Evolutionary conservation across 2,797 vertebrate genomes (phyloP).

Genomic region (Acropternis orthonyx): DNA sequence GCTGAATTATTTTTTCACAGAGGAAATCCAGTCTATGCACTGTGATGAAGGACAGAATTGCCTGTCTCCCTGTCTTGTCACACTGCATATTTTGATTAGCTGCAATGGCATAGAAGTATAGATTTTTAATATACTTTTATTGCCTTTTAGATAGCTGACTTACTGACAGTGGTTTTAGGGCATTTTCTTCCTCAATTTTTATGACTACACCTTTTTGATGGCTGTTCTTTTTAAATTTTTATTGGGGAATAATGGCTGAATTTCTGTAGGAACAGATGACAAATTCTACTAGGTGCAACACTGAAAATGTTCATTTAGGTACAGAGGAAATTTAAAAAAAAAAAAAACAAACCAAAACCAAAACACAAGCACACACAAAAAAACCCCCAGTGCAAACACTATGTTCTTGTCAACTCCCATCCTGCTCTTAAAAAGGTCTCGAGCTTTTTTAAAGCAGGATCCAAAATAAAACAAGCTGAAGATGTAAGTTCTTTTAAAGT

Average conservation of each 20-base stretch:
- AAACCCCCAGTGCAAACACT: fast-evolving
- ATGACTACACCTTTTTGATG: neutral
- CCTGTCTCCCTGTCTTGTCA: neutral
- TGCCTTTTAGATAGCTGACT: conserved; percentile 27
- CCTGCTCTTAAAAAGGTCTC: neutral
- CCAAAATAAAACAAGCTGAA: neutral
- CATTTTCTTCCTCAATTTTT: conserved; percentile 35
- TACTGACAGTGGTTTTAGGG: neutral
- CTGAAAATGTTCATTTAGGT: neutral
- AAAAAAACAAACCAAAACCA: neutral
- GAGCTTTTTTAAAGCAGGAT: neutral
- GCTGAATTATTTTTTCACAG: neutral
- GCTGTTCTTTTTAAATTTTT: conserved; percentile 17
- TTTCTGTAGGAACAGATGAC: neutral
- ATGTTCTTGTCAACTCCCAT: neutral
- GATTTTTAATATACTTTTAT: conserved; percentile 42
- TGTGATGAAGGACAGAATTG: neutral
- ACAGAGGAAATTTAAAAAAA: neutral
- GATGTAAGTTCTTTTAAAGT: neutral
- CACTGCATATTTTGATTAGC: conserved; percentile 5
- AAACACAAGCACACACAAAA: neutral
- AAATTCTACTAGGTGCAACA: neutral
- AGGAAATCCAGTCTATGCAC: neutral
- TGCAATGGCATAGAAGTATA: neutral
- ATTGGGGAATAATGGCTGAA: neutral